Conservation (phyloP, 2,888 invertebrate species). For the Acrobeloides nanus region DNA sequence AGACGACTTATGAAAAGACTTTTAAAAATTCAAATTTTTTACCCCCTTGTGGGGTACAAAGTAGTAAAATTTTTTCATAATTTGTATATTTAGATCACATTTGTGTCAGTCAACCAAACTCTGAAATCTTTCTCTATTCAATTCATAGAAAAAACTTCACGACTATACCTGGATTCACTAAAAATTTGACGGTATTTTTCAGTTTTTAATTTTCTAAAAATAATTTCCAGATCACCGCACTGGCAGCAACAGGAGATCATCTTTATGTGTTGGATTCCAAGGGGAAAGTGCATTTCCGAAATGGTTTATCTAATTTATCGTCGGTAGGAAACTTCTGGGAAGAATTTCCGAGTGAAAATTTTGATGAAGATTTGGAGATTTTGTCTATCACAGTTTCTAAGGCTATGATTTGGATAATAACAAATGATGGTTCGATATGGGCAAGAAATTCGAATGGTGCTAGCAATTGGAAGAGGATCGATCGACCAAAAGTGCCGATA, state of each 20-base stretch:
- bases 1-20: too few relatives aligned
- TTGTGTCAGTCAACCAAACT: conserved; percentile 17
- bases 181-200: conserved; percentile 2
- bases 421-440: conserved; percentile 16
- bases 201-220: neutral
- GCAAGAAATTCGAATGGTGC: too few relatives aligned
- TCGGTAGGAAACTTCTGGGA: too few relatives aligned
- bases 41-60: too few relatives aligned
- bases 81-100: conserved; percentile 13
- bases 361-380: too few relatives aligned
- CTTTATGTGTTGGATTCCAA: conserved; percentile 19
- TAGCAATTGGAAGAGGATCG: too few relatives aligned
- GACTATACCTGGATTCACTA: conserved; percentile 14
- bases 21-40: too few relatives aligned
- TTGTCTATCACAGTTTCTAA: conserved; percentile 24
- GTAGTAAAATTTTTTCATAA: too few relatives aligned
- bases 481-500: too few relatives aligned
- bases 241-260: conserved; percentile 9
- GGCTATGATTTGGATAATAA: conserved; percentile 20
- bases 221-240: conserved; percentile 7
- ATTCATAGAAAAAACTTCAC: conserved; percentile 17
- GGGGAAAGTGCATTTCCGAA: conserved; percentile 12
- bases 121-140: conserved; percentile 20
- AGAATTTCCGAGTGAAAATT: too few relatives aligned
- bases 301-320: too few relatives aligned